These are phyloP conservation scores for Eretmocerus hayati DNA, from an alignment of 2,888 invertebrate genomes.

Conservation along the genomic window DNA sequence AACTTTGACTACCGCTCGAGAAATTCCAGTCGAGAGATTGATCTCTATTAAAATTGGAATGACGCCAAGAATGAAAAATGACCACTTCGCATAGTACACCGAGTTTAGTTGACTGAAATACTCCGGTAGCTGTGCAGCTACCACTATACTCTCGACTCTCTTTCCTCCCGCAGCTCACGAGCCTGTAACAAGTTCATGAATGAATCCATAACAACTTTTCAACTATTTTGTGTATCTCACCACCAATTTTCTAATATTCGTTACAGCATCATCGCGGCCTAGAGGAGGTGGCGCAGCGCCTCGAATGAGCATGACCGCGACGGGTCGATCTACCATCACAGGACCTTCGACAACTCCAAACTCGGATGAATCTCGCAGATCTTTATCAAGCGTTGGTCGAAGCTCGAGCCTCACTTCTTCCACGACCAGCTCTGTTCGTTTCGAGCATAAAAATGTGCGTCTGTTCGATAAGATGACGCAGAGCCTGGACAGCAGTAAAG, in stretches of 20 bases:
- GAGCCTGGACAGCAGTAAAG: constrained; percentile 41
- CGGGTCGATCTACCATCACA: constrained; percentile 29
- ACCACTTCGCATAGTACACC: too few relatives aligned
- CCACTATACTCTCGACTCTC: too few relatives aligned
- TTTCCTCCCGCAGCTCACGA: too few relatives aligned
- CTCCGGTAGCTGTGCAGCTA: too few relatives aligned
- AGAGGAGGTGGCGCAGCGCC: constrained; percentile 9
- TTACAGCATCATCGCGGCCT: constrained; percentile 8
- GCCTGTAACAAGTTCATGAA: too few relatives aligned
- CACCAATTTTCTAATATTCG: not conserved
- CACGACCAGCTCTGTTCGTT: too few relatives aligned
- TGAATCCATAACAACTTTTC: too few relatives aligned
- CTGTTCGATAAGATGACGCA: constrained; percentile 35
- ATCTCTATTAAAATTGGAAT: too few relatives aligned
- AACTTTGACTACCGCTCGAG: too few relatives aligned
- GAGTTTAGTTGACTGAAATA: not conserved
- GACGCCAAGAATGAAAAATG: too few relatives aligned
- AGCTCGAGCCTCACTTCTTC: constrained; percentile 12
- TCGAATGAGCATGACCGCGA: constrained; percentile 14
- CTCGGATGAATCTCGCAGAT: constrained; percentile 33
- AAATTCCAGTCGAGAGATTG: too few relatives aligned
- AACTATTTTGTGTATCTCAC: too few relatives aligned
- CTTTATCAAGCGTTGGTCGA: constrained; percentile 17
- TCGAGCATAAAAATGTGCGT: constrained; percentile 19
- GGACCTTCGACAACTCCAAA: constrained; percentile 38